Percentiles rank a stretch among this genome's conserved stretches.
Evolutionary conservation across 23 tunicate genomes (phyloP).

Genomic region (Trididemnum clinides): DNA sequence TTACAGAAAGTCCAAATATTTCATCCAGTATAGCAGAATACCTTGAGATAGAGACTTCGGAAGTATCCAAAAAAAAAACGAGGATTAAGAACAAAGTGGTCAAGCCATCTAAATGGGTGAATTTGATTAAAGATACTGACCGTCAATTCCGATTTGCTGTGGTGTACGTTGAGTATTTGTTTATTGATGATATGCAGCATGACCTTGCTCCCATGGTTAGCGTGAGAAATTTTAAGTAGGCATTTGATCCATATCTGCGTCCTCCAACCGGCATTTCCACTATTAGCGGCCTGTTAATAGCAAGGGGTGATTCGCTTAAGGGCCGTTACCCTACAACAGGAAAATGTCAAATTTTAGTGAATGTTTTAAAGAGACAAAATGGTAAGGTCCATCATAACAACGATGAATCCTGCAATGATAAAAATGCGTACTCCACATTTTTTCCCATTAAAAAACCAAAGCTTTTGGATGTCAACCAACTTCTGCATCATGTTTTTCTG

Average conservation of each 20-base stretch:
- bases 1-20: background rate
- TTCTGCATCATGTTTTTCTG: no score
- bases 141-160: background rate
- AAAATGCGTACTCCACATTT: background rate
- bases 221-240: background rate
- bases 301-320: background rate
- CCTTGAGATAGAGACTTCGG: background rate
- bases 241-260: slow-evolving; percentile 1
- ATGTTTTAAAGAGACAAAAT: background rate
- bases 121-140: background rate
- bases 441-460: background rate
- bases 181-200: background rate
- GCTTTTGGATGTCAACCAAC: background rate
- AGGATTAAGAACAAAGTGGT: background rate
- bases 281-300: background rate
- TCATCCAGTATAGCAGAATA: background rate
- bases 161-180: background rate
- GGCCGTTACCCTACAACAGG: background rate
- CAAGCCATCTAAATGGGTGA: background rate
- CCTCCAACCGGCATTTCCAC: background rate
- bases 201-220: background rate
- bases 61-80: background rate
- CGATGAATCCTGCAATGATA: background rate
- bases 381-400: background rate
- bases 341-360: background rate